phyloP scores from a whole-genome alignment of 2,888 invertebrate species.

The Copidosoma aretas region DNA sequence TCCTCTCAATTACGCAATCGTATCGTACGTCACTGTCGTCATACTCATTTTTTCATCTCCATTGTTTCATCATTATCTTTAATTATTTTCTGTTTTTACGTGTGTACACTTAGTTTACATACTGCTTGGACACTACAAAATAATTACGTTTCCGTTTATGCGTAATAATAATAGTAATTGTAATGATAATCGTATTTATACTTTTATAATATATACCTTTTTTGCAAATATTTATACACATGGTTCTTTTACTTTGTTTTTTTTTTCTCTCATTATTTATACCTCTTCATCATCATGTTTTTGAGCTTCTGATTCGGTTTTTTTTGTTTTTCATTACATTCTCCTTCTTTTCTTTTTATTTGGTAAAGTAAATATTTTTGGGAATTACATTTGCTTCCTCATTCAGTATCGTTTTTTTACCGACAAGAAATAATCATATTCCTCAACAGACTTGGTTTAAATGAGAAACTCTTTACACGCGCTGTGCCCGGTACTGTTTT shows the following conservation, averaged over 20 bases:
- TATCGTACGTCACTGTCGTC: constrained; percentile 34
- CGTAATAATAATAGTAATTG: constrained; percentile 49
- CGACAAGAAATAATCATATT: too few relatives aligned
- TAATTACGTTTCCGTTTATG: constrained; percentile 56
- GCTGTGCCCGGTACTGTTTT: constrained; percentile 13
- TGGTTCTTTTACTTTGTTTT: constrained; percentile 46
- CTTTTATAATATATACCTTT: constrained; percentile 49
- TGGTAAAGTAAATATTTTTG: too few relatives aligned
- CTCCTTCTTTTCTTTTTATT: background rate
- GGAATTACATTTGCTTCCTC: background rate
- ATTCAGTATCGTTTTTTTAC: constrained; percentile 4
- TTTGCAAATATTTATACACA: constrained; percentile 52
- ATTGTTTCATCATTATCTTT: constrained; percentile 12
- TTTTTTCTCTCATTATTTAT: constrained; percentile 45
- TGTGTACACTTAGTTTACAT: constrained; percentile 61
- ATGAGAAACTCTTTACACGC: constrained; percentile 12
- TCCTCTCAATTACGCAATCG: constrained; percentile 45
- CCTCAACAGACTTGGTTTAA: background rate
- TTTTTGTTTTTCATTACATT: constrained; percentile 21
- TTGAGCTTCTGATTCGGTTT: constrained; percentile 35
- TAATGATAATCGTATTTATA: constrained; percentile 65
- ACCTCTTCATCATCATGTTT: constrained; percentile 45
- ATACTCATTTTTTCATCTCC: constrained; percentile 7
- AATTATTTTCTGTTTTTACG: constrained; percentile 41
- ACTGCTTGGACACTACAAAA: constrained; percentile 61